Conservation (phyloP, 2,797 vertebrate species). For the Vultur gryphus region DNA sequence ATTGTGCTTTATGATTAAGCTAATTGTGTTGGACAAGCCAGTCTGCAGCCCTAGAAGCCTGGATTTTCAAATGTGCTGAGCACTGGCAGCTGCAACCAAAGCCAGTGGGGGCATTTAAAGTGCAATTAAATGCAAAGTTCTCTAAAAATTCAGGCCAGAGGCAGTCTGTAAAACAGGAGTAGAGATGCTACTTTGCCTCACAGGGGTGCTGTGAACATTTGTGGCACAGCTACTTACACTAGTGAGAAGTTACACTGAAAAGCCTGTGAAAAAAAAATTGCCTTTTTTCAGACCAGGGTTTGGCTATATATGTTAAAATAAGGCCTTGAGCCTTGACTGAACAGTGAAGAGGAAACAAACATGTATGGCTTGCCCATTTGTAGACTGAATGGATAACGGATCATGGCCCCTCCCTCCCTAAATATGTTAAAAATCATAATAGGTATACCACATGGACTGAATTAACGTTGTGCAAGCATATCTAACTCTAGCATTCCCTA, state of each 20-base stretch:
- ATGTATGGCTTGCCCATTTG: not conserved
- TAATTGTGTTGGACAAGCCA: slow-evolving; percentile 36
- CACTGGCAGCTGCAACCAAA: not conserved
- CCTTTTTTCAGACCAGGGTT: not conserved
- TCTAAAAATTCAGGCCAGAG: not conserved
- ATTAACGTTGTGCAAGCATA: not conserved
- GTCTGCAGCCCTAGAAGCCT: not conserved
- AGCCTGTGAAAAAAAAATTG: not conserved
- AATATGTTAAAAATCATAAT: not conserved
- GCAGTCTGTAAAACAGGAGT: not conserved
- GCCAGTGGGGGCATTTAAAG: not conserved
- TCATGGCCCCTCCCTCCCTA: not conserved
- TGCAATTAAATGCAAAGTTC: not conserved
- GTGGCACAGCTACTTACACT: not conserved
- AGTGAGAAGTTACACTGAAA: not conserved
- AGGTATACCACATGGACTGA: not conserved
- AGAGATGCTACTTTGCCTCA: not conserved
- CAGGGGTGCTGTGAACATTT: not conserved
- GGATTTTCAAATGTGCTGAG: slow-evolving; percentile 43
- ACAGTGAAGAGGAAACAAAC: not conserved
- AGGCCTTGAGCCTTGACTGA: not conserved
- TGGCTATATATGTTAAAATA: not conserved
- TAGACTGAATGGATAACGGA: not conserved
- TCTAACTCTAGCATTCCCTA: not conserved
- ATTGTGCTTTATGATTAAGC: slow-evolving; percentile 26